Base-by-base conservation (phyloP, 2,888 invertebrate species). In the Agrypnus murinus region DNA sequence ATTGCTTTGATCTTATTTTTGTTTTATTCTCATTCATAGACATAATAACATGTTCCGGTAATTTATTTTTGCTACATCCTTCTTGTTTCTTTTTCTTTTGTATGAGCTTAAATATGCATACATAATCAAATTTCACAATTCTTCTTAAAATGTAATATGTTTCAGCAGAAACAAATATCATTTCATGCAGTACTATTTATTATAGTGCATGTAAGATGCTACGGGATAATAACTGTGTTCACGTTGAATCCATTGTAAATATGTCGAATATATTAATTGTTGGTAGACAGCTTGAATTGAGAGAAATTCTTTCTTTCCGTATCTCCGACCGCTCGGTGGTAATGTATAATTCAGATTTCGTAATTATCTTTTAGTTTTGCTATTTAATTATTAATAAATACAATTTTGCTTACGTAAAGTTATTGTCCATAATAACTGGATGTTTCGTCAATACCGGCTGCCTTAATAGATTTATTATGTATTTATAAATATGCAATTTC, bases 251-350 rank as follows among this genome's bases (percentile, higher is more conserved):
- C 17, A 40, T 64, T 64, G 40, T 32, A 64, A 15, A 55, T 43
- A 64, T 64, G 64, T 64, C 64, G 55, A 40, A 64, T 53, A 64
- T 17, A 64, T 64, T 64, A 64, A 64, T 64, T 64, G 63, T 64
- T 64, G 17, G 50, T 12, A 19, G 38, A 53, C 53, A 32, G 31
- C 40, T 40, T 53, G n/a, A 45, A 32, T 14, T 55, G 53, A n/a
- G n/a, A 55, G 40, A 55, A 25, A 36, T 55, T 55, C 38, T 64
- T 40, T 64, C 45, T 64, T 31, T 55, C 55, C 43, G 5, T 25
- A 25, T 5, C 25, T 25, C 2, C 53, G 31, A 64, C 43, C n/a
- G 53, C 2, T 25, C 25, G 25, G 25, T 5, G 25, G 25, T 25
- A 64, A 45, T 55, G 46, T 38, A 46, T 50, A 63, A 48, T 38